These are phyloP conservation scores for Capromys pilorides DNA, from an alignment of 2,797 vertebrate species.

Conservation along the genomic window DNA sequence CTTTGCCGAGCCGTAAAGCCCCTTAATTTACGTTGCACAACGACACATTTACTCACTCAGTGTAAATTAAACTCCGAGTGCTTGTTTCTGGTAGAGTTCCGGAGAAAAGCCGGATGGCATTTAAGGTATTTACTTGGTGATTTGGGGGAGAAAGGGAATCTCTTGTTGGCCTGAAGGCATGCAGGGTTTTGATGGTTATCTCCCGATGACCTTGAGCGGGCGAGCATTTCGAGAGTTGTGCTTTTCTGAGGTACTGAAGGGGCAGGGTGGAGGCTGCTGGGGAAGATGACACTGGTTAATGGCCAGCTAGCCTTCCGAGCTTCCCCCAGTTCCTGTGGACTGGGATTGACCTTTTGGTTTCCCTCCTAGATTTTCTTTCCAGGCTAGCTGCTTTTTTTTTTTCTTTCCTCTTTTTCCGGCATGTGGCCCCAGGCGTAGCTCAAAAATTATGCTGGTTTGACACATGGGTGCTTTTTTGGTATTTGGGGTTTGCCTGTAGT, in stretches of 20 bases:
- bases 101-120: conserved; percentile 14
- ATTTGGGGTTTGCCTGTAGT: conserved; percentile 74
- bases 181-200: conserved; percentile 10
- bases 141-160: background rate
- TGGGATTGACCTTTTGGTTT: conserved; percentile 62
- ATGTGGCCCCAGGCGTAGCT: conserved; percentile 68
- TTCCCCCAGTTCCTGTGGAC: conserved; percentile 44
- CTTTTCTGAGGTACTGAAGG: conserved; percentile 12
- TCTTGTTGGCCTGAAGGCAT: background rate
- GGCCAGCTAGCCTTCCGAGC: background rate
- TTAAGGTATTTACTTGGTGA: conserved; percentile 2
- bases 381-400: conserved; percentile 27
- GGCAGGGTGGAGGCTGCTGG: background rate
- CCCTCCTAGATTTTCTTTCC: conserved; percentile 61
- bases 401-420: background rate
- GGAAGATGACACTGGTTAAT: background rate
- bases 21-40: conserved; percentile 59
- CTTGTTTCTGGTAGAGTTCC: conserved; percentile 74
- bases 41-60: background rate
- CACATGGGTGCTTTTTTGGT: conserved; percentile 76
- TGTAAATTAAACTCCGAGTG: background rate
- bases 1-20: conserved; percentile 26
- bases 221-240: background rate
- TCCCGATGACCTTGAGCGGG: conserved; percentile 62
- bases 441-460: conserved; percentile 73